phyloP scores from a whole-genome alignment of 2,888 invertebrate species.

The Arenicola marina region DNA sequence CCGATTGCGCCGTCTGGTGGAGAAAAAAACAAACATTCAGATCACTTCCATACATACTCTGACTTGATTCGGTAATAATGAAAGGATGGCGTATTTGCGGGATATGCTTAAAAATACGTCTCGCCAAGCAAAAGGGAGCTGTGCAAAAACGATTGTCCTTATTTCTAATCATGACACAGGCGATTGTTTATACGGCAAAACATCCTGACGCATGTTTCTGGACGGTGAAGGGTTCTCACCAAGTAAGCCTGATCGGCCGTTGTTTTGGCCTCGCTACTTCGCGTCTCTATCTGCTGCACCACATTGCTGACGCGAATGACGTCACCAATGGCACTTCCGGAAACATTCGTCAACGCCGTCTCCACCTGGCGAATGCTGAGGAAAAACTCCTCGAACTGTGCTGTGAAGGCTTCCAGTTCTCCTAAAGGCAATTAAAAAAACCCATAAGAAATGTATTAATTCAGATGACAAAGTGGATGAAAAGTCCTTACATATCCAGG shows the following conservation, averaged over 20 bases:
- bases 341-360: constrained; percentile 4
- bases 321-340: constrained; percentile 11
- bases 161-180: background rate
- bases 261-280: background rate
- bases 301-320: constrained; percentile 7
- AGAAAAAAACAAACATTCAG: background rate
- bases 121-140: too few species aligned
- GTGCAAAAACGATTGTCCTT: background rate
- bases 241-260: background rate
- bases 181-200: too few species aligned
- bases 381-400: background rate
- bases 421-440: too few species aligned
- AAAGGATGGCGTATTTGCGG: too few species aligned
- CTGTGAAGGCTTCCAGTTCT: background rate
- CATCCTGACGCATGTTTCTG: background rate
- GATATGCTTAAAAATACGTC: too few species aligned
- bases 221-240: background rate
- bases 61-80: too few species aligned
- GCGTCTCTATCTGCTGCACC: constrained; percentile 8
- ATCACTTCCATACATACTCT: background rate
- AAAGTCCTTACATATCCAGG: too few species aligned
- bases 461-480: too few species aligned
- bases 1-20: constrained; percentile 5
- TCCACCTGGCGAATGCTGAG: constrained; percentile 6
- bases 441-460: too few species aligned